Conservation (phyloP, 2,888 invertebrate genomes). For the Tromatobia lineatoria region DNA sequence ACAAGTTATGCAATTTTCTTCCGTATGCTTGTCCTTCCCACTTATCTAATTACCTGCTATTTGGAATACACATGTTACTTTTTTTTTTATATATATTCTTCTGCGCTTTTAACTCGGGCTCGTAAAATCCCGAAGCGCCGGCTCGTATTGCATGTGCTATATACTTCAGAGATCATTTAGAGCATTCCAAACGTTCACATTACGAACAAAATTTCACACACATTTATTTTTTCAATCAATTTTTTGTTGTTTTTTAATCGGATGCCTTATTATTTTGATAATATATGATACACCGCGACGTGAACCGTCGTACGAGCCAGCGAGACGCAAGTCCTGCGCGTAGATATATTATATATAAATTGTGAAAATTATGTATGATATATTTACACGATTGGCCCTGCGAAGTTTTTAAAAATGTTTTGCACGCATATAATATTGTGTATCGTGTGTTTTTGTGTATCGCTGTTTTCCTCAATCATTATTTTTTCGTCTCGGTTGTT, state of each 20-base stretch:
- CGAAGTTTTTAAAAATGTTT: constrained; percentile 72
- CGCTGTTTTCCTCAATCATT: constrained; percentile 43
- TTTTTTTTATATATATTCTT: constrained; percentile 67
- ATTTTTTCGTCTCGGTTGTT: not conserved
- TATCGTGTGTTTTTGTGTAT: constrained; percentile 62
- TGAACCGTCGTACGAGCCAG: constrained; percentile 48
- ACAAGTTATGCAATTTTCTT: constrained; percentile 84
- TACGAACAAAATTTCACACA: not conserved
- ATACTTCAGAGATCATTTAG: constrained; percentile 46
- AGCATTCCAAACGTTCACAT: not conserved
- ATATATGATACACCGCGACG: constrained; percentile 23
- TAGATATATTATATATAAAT: constrained; percentile 58
- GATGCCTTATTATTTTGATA: constrained; percentile 4
- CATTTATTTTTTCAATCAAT: not conserved
- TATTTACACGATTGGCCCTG: constrained; percentile 75
- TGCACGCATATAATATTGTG: constrained; percentile 63
- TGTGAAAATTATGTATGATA: constrained; percentile 56
- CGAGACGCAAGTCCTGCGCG: constrained; percentile 53
- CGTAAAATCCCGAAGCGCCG: constrained; percentile 75
- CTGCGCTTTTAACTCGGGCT: constrained; percentile 31
- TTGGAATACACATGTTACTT: constrained; percentile 79
- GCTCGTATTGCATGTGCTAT: constrained; percentile 69
- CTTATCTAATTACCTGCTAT: constrained; percentile 83
- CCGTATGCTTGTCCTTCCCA: constrained; percentile 83
- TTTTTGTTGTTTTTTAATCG: not conserved